Evolutionary conservation across 2,113 vertebrate species (phyloP), one percentile per base, ranked within the genome.

Genomic region (Campylomormyrus numenius): DNA sequence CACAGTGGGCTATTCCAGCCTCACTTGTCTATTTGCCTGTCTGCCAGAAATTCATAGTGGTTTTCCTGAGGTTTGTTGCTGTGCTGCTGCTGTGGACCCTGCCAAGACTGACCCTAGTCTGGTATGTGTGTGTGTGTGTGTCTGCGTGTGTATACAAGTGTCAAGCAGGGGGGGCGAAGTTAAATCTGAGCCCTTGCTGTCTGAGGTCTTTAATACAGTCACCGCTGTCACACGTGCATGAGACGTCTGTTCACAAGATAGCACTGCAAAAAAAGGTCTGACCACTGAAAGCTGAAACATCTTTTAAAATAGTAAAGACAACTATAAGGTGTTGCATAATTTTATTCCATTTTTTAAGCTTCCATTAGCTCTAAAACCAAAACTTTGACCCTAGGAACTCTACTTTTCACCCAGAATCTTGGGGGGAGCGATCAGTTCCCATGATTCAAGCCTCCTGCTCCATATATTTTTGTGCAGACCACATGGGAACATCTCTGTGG

Each of bases 1-100:
- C 10, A n/a, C 2, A 1, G 19, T 17, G 35, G 27, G 1, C 9
- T 13, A 19, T 89, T 62, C 39, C 56, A 45, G 17, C 56, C 88
- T 77, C 11, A 13, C 24, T 46, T 10, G 2, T 70, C 8, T 70
- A 70, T 24, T 46, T 84, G 48, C 45, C 27, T 13, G 49, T 8
- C 74, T 56, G 83, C 39, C 83, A 85, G 49, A 85, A 86, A 86
- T 86, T 86, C 48, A 48, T n/a, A 49, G 11, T 27, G 85, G 85
- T 50, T 83, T 45, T 86, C 85, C 48, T 50, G 4, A 31, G 45
- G 83, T 8, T 42, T 0, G 45, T 46, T 21, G 7, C 45, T 24
- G 35, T 48, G 17, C 45, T 46, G 83, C 42, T 49, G 8, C 21
- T 46, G 42, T 48, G 21, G 45, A 85, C n/a, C 84, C 21, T 85